Percentiles rank a stretch among this genome's conserved stretches.
Conservation (phyloP, 2,113 vertebrate genomes). For the Syngnathoides biaculeatus region DNA sequence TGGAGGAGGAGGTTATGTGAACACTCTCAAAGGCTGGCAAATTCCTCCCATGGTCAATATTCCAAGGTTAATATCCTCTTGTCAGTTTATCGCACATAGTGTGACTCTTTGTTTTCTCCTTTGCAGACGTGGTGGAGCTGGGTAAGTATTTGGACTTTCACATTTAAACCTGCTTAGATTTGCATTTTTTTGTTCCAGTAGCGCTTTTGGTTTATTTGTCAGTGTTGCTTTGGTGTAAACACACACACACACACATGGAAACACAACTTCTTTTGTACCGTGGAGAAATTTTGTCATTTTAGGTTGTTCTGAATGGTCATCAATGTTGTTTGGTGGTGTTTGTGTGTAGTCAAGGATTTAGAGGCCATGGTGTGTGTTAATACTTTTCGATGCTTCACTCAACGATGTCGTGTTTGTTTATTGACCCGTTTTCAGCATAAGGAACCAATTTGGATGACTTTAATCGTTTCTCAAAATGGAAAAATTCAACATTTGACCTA, state of each 20-base stretch:
- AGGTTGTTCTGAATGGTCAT: constrained; percentile 9
- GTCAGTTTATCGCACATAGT: constrained; percentile 46
- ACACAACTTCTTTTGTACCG: too few species aligned
- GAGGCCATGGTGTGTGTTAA: not conserved
- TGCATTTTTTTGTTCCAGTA: not conserved
- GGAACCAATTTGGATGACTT: not conserved
- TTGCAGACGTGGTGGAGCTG: constrained; percentile 57
- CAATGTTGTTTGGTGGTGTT: not conserved
- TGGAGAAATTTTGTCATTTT: constrained; percentile 50
- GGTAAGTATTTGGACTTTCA: constrained; percentile 59
- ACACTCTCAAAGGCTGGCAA: constrained; percentile 46
- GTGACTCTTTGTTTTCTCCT: constrained; percentile 54
- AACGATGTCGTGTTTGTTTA: constrained; percentile 16
- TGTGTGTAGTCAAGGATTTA: not conserved
- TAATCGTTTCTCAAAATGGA: not conserved
- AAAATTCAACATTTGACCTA: not conserved
- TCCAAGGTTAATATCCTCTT: constrained; percentile 55
- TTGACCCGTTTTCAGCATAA: not conserved
- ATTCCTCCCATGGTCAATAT: constrained; percentile 63
- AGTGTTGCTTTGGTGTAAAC: constrained; percentile 8
- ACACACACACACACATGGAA: constrained; percentile 5
- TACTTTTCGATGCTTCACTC: constrained; percentile 2
- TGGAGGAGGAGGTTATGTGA: constrained; percentile 36
- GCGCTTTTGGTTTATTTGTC: not conserved
- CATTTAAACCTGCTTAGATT: constrained; percentile 17